A percentile compares a stretch with the other conserved stretches of the same genome.
phyloP scores from a whole-genome alignment of 2,113 vertebrate genomes.

The Hassar affinis region DNA sequence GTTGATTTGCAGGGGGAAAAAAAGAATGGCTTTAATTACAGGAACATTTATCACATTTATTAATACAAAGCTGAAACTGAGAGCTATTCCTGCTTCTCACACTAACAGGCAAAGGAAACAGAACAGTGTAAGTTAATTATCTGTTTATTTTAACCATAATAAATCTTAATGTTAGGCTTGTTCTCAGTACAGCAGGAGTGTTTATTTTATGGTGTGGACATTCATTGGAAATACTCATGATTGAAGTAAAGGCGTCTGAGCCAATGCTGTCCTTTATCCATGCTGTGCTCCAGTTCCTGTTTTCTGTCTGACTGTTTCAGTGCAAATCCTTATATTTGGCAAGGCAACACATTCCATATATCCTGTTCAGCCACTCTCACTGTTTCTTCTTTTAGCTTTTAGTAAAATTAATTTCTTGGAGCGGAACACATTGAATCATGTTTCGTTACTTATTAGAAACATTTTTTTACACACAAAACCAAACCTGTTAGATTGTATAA shows the following conservation, averaged over 20 bases:
- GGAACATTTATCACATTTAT: conserved; percentile 61
- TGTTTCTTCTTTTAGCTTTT: background rate
- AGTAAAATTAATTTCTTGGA: background rate
- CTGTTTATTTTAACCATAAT: conserved; percentile 57
- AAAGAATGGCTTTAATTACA: conserved; percentile 51
- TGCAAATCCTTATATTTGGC: background rate
- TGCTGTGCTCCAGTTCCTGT: conserved; percentile 20
- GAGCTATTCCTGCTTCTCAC: conserved; percentile 39
- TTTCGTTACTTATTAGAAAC: background rate
- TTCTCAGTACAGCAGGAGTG: conserved; percentile 10
- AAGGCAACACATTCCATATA: background rate
- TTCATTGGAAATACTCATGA: conserved; percentile 15
- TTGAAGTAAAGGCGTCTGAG: background rate
- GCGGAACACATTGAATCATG: background rate
- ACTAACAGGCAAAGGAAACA: conserved; percentile 50
- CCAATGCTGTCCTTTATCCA: background rate
- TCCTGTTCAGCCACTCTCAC: background rate
- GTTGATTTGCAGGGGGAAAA: conserved; percentile 27
- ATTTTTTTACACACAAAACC: background rate
- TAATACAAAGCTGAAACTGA: conserved; percentile 54
- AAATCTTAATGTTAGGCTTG: conserved; percentile 45
- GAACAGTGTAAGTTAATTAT: conserved; percentile 53
- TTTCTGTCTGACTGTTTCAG: background rate
- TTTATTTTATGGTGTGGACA: conserved; percentile 31
- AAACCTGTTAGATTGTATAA: background rate